A percentile compares a stretch with the other conserved stretches of the same genome.
Evolutionary conservation across 2,113 vertebrate genomes (phyloP).

Genomic region (Laticauda colubrina): DNA sequence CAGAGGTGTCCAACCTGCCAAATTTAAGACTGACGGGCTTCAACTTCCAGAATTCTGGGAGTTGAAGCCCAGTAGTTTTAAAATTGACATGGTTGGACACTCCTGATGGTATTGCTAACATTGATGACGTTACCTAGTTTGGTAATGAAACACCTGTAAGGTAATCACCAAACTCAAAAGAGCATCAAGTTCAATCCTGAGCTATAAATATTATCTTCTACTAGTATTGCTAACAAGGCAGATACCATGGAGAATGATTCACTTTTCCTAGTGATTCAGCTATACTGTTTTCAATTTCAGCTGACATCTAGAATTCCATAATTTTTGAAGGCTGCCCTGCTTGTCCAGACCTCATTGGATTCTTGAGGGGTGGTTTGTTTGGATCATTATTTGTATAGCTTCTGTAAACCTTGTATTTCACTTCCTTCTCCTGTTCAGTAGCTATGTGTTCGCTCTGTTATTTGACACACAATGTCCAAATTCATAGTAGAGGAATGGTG

Average conservation of each 20-base stretch:
- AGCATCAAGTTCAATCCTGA: no score
- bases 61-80: no score
- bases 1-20: no score
- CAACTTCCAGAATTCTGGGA: no score
- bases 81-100: not conserved
- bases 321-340: not conserved
- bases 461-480: not conserved
- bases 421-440: not conserved
- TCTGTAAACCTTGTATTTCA: not conserved
- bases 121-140: no score
- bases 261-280: not conserved
- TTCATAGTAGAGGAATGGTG: not conserved
- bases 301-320: not conserved
- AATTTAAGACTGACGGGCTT: no score
- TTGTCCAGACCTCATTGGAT: not conserved
- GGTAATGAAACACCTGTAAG: no score
- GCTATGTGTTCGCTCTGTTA: not conserved
- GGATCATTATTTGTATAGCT: not conserved
- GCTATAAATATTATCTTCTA: no score
- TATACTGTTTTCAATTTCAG: not conserved
- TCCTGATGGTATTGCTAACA: not conserved
- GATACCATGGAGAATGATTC: not conserved
- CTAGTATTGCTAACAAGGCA: not conserved
- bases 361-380: not conserved
- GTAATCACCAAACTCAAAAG: no score